phyloP scores from a whole-genome alignment of 2,888 invertebrate genomes.

The Poecilobothrus nobilitatus region DNA sequence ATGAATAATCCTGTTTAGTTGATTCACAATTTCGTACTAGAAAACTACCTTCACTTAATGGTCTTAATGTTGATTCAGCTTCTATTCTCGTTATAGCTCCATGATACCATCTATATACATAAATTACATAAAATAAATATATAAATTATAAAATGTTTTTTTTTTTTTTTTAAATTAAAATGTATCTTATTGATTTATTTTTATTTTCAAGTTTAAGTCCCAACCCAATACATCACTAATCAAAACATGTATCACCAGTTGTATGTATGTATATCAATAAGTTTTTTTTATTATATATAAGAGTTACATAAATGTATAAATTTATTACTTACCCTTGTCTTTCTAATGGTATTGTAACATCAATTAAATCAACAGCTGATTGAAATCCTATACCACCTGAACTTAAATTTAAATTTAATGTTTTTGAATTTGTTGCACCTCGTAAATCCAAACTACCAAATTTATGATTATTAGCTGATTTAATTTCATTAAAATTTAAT shows the following conservation, averaged over 20 bases:
- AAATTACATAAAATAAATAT: slow-evolving; percentile 4
- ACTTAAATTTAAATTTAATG: slow-evolving; percentile 64
- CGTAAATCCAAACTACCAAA: slow-evolving; percentile 44
- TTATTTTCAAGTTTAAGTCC: too few relatives aligned
- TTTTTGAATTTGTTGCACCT: slow-evolving; percentile 43
- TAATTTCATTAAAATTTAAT: slow-evolving; percentile 59
- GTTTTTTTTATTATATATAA: too few relatives aligned
- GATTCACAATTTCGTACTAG: slow-evolving; percentile 91
- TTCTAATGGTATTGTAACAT: slow-evolving; percentile 72
- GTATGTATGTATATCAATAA: too few relatives aligned
- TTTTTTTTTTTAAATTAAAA: neutral
- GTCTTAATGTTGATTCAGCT: slow-evolving; percentile 78
- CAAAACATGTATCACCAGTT: too few relatives aligned
- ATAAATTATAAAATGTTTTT: too few relatives aligned
- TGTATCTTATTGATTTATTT: too few relatives aligned
- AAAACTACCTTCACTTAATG: slow-evolving; percentile 84
- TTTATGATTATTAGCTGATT: slow-evolving; percentile 33
- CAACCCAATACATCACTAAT: too few relatives aligned
- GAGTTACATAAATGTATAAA: neutral
- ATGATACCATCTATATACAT: slow-evolving; percentile 80
- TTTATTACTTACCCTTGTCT: slow-evolving; percentile 66
- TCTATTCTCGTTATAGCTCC: slow-evolving; percentile 85
- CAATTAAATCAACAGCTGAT: slow-evolving; percentile 66
- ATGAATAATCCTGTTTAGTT: slow-evolving; percentile 84
- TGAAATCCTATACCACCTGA: slow-evolving; percentile 33